Conservation (phyloP, 2,113 vertebrate species). For the Peromyscus polionotus region DNA sequence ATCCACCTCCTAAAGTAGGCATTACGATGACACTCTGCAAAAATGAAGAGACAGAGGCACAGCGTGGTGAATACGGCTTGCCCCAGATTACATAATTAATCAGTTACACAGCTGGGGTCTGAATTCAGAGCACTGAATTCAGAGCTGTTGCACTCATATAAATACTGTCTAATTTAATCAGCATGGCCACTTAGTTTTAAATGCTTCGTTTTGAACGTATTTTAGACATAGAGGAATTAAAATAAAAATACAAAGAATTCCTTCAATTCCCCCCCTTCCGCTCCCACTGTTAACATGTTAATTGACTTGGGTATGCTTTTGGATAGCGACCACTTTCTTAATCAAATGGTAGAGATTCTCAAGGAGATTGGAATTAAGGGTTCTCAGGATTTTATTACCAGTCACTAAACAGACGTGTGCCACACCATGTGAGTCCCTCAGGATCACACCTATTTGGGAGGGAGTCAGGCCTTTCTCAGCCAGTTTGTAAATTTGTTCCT, state of each 20-base stretch:
- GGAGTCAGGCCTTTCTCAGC: no score
- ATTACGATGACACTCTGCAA: neutral
- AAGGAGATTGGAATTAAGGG: no score
- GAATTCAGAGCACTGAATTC: neutral
- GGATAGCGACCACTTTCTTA: no score
- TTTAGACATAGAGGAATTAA: constrained; percentile 4
- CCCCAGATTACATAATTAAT: neutral
- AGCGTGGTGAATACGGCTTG: neutral
- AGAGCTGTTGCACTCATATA: neutral
- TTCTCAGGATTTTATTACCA: no score
- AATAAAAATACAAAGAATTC: constrained; percentile 7
- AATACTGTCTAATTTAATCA: neutral
- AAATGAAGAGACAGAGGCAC: neutral
- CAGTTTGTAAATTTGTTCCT: neutral
- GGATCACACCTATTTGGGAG: no score
- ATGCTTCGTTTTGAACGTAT: constrained; percentile 35
- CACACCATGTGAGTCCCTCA: no score
- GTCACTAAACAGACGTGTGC: no score
- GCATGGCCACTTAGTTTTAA: neutral
- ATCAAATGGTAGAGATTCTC: no score
- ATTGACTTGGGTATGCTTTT: neutral
- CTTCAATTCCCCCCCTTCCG: neutral
- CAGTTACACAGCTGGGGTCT: constrained; percentile 15
- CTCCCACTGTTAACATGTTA: neutral
- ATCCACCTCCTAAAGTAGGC: neutral